Evolutionary conservation across 1,140 invertebrate species (phyloP), one percentile per base, ranked within the genome.

Genomic region (Phymorhynchus buccinoides): DNA sequence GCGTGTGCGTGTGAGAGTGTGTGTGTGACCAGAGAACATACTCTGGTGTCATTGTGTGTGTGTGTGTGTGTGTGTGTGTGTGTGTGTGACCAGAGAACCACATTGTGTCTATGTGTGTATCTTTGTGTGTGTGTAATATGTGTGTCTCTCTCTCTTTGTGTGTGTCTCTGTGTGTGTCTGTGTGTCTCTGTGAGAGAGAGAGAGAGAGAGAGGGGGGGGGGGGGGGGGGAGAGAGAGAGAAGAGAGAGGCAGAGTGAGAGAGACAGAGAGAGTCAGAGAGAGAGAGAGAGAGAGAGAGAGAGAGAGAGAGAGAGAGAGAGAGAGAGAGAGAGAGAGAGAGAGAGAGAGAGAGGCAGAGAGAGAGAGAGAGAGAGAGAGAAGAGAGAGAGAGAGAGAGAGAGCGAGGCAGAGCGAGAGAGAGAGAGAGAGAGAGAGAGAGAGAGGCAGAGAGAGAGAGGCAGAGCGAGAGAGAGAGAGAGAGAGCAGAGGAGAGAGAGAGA

Each of bases 331-430:
- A 52, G 27, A 27, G 27, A 27, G 27, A 27, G 62, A 68, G 62
- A 68, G 62, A 68, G 62, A 68, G 62, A 68, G 62, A 68, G 62
- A 68, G 62, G n/a, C 18, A 68, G 62, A 68, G 62, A 68, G 30
- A 68, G 62, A 68, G 62, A 68, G 62, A 66, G 62, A 66, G 48
- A 52, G 48, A 52, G 48, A 52, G 48, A 52, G 48, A n/a, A n/a
- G n/a, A n/a, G n/a, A n/a, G n/a, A n/a, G n/a, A n/a, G n/a, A n/a
- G n/a, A n/a, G n/a, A n/a, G n/a, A n/a, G n/a, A n/a, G n/a, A n/a
- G n/a, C n/a, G n/a, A n/a, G n/a, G n/a, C n/a, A n/a, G n/a, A n/a
- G n/a, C n/a, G n/a, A n/a, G n/a, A n/a, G 22, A 22, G 48, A 9
- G 22, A 22, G n/a, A n/a, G n/a, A n/a, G n/a, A n/a, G n/a, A n/a